Evolutionary conservation across 2,797 vertebrate species (phyloP).

Genomic region (Cygnus olor): DNA sequence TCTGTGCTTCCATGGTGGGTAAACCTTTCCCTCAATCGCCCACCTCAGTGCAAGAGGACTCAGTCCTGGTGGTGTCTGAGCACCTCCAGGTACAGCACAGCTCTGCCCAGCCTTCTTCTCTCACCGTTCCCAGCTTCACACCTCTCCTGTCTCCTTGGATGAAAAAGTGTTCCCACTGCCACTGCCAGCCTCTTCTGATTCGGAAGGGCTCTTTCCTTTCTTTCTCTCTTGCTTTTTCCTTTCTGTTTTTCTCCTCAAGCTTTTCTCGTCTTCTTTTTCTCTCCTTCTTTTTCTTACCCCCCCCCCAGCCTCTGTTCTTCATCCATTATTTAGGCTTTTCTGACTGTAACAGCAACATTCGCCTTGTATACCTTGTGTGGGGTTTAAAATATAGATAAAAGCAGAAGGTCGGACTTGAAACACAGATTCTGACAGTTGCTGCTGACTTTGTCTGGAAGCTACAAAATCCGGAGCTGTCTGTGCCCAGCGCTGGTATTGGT

Average conservation of each 20-base stretch:
- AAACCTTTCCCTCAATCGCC: neutral
- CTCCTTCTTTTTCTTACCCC: neutral
- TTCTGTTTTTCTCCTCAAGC: neutral
- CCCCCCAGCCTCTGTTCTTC: slow-evolving; percentile 79
- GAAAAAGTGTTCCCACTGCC: neutral
- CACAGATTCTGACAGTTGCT: slow-evolving; percentile 73
- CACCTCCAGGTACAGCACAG: neutral
- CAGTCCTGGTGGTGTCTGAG: neutral
- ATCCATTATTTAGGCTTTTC: slow-evolving; percentile 89
- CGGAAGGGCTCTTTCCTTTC: neutral
- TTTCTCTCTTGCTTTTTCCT: neutral
- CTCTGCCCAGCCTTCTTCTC: neutral
- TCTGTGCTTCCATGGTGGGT: neutral
- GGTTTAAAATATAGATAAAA: slow-evolving; percentile 99
- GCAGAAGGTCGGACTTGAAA: slow-evolving; percentile 93
- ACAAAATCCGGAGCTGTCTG: slow-evolving; percentile 68
- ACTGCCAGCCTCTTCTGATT: neutral
- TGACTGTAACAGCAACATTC: slow-evolving; percentile 89
- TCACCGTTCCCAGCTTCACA: neutral
- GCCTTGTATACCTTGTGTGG: slow-evolving; percentile 94
- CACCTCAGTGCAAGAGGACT: neutral
- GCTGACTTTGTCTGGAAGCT: slow-evolving; percentile 77
- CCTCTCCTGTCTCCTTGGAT: neutral
- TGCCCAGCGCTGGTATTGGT: slow-evolving; percentile 15
- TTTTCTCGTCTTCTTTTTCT: neutral